These are phyloP conservation scores for Cynoglossus semilaevis DNA, from an alignment of 2,113 vertebrate species.

Conservation along the genomic window DNA sequence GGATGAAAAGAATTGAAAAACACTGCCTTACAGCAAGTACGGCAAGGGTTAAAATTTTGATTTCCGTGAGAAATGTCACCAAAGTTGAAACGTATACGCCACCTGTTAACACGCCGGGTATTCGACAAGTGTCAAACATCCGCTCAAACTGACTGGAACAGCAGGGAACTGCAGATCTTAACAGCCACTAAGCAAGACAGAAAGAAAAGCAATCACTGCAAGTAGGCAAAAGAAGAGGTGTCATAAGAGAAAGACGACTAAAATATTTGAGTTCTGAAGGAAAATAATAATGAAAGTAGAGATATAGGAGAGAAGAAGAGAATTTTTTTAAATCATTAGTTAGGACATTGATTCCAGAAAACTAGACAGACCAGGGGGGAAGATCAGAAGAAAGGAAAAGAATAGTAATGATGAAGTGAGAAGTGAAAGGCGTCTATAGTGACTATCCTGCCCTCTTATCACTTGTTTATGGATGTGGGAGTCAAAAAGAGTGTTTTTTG, in stretches of 20 bases:
- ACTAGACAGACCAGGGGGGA: constrained; percentile 38
- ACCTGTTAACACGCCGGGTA: constrained; percentile 82
- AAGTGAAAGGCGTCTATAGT: too few relatives aligned
- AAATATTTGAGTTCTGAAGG: constrained; percentile 3
- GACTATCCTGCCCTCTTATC: too few relatives aligned
- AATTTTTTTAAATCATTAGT: constrained; percentile 38
- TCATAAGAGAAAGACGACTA: constrained; percentile 7
- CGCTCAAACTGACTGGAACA: constrained; percentile 86
- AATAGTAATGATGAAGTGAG: too few relatives aligned
- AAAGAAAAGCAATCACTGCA: constrained; percentile 28
- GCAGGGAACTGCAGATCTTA: constrained; percentile 83
- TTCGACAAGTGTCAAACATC: constrained; percentile 84
- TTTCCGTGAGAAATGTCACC: too few relatives aligned
- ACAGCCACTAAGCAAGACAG: constrained; percentile 76
- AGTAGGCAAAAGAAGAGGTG: constrained; percentile 13
- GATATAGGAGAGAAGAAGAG: constrained; percentile 12
- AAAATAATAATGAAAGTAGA: constrained; percentile 13
- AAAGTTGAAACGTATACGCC: constrained; percentile 52
- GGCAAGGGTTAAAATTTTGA: too few relatives aligned
- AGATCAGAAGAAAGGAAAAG: too few relatives aligned
- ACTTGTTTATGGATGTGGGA: too few relatives aligned
- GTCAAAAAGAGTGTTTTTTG: too few relatives aligned
- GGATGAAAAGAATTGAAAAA: too few relatives aligned
- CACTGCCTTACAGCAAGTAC: too few relatives aligned
- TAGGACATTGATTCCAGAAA: constrained; percentile 42